These are phyloP conservation scores for Desmophyllum pertusum DNA, from an alignment of 92 coral and sea anemone genomes.

Conservation along the genomic window DNA sequence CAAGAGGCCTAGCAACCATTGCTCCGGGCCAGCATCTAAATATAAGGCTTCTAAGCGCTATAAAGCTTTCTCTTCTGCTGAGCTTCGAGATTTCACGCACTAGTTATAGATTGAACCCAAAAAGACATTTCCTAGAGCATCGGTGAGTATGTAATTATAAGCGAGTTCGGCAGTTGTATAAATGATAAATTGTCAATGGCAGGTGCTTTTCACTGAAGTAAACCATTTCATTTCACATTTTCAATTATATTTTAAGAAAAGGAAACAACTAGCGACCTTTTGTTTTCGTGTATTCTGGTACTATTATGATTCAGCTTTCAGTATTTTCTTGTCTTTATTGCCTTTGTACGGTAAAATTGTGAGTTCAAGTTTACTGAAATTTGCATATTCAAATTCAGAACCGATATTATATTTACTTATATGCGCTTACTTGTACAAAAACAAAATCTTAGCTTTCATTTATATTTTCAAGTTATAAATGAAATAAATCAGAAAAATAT, in stretches of 20 bases:
- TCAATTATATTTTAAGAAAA: neutral
- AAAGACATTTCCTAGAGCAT: neutral
- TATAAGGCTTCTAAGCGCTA: neutral
- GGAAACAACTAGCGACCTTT: neutral
- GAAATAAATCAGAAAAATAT: neutral
- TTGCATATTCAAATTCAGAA: constrained; percentile 15
- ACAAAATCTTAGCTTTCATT: neutral
- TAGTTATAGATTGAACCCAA: neutral
- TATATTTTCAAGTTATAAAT: neutral
- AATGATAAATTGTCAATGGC: neutral
- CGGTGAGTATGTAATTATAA: neutral
- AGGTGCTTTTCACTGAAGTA: neutral
- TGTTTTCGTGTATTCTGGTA: neutral
- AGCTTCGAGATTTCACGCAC: neutral
- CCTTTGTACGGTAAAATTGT: neutral
- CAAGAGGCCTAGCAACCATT: constrained; percentile 6
- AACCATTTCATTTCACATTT: neutral
- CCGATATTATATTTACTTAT: neutral
- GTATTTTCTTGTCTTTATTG: neutral
- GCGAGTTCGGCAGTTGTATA: neutral
- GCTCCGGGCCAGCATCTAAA: neutral
- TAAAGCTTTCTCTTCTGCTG: neutral
- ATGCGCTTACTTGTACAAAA: neutral
- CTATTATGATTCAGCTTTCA: neutral
- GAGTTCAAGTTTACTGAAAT: neutral